A percentile compares a stretch with the other conserved stretches of the same genome.
These are phyloP conservation scores for Drosophila recens DNA, from an alignment of 2,888 invertebrate genomes.

Conservation along the genomic window DNA sequence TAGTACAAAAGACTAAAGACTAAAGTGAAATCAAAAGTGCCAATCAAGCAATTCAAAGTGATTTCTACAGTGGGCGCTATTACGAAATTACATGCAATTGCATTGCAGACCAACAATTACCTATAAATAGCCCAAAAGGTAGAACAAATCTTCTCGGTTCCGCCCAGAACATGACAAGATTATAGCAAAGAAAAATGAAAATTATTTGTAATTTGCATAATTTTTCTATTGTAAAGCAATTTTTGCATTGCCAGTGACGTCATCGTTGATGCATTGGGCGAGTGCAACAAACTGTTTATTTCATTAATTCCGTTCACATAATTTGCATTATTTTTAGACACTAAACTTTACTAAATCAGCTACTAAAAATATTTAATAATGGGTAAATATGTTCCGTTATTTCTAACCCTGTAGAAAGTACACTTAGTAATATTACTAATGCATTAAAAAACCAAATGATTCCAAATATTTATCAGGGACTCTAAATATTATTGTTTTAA, in stretches of 20 bases:
- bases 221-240: conserved; percentile 29
- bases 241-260: conserved; percentile 29
- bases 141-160: conserved; percentile 47
- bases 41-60: conserved; percentile 44
- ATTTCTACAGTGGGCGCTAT: conserved; percentile 49
- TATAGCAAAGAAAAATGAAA: conserved; percentile 13
- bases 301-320: conserved; percentile 1
- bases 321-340: conserved; percentile 12
- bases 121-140: conserved; percentile 76
- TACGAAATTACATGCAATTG: conserved; percentile 61
- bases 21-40: conserved; percentile 52
- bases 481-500: too few relatives aligned
- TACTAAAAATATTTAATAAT: conserved; percentile 43
- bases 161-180: conserved; percentile 43
- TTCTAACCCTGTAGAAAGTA: not conserved
- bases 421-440: not conserved
- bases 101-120: conserved; percentile 54
- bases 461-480: not conserved
- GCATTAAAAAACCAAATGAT: not conserved
- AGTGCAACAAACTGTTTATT: conserved; percentile 26
- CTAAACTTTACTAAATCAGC: conserved; percentile 18
- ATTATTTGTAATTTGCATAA: conserved; percentile 55
- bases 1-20: not conserved
- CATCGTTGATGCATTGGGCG: conserved; percentile 20
- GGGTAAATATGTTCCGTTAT: conserved; percentile 59